Evolutionary conservation across 2,113 vertebrate genomes (phyloP).

Genomic region (Tetrax tetrax): DNA sequence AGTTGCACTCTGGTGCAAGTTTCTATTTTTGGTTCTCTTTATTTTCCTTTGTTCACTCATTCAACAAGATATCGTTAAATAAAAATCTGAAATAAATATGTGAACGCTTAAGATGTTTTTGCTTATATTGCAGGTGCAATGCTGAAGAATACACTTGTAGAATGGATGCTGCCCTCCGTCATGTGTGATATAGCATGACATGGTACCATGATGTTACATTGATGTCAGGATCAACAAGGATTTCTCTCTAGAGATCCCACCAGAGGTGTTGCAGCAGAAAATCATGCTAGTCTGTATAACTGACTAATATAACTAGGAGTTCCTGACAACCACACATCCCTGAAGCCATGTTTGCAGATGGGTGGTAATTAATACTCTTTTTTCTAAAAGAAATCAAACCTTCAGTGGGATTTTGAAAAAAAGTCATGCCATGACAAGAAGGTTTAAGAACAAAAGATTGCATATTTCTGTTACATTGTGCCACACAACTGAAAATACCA

Average conservation of each 20-base stretch:
- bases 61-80: not conserved
- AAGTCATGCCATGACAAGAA: not conserved
- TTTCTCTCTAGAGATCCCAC: not conserved
- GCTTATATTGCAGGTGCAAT: conserved; percentile 58
- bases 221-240: not conserved
- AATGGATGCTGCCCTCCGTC: not conserved
- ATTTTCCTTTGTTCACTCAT: not conserved
- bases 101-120: not conserved
- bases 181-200: not conserved
- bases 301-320: not conserved
- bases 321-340: not conserved
- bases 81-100: not conserved
- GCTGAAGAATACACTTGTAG: conserved; percentile 11
- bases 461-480: not conserved
- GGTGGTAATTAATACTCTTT: not conserved
- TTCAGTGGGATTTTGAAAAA: not conserved
- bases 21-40: not conserved
- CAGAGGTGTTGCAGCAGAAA: not conserved
- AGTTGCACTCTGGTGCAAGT: not conserved
- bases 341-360: not conserved
- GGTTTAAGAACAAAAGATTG: not conserved
- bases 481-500: not conserved
- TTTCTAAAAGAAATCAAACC: not conserved
- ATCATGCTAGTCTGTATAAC: not conserved
- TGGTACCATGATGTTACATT: not conserved